A percentile compares a stretch with the other conserved stretches of the same genome.
Conservation (phyloP, 2,888 invertebrate genomes). For the Patella depressa region DNA sequence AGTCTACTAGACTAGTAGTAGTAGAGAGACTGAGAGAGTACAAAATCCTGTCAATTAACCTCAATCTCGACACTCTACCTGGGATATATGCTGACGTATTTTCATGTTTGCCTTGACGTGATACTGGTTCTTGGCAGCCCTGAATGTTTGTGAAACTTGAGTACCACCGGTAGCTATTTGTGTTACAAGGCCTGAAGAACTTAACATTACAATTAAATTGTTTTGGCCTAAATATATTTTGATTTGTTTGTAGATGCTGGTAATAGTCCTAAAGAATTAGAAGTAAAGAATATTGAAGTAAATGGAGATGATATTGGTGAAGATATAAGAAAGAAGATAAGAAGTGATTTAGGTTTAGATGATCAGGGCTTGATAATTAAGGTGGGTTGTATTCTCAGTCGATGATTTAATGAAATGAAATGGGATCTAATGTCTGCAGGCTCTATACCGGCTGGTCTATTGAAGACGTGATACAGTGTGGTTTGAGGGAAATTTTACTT, state of each 20-base stretch:
- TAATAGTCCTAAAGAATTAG: not conserved
- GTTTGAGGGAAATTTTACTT: too few relatives aligned
- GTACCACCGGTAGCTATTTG: too few relatives aligned
- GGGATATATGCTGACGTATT: too few relatives aligned
- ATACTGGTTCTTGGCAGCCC: too few relatives aligned
- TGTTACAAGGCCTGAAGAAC: too few relatives aligned
- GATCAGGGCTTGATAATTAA: not conserved
- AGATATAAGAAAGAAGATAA: not conserved
- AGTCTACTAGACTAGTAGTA: too few relatives aligned
- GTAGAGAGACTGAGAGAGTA: too few relatives aligned
- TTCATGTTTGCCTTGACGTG: too few relatives aligned
- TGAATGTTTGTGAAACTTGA: too few relatives aligned
- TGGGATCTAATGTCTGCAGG: not conserved
- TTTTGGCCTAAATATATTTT: not conserved
- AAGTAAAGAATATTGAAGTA: not conserved
- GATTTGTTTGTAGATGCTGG: not conserved
- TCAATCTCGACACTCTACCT: too few relatives aligned
- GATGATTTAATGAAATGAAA: not conserved
- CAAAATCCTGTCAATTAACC: too few relatives aligned
- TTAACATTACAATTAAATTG: not conserved
- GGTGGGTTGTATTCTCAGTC: not conserved
- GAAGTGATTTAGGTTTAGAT: not conserved
- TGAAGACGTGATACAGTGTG: too few relatives aligned
- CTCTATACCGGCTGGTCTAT: not conserved
- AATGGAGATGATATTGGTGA: not conserved